Conservation (phyloP, 1,140 invertebrate species). For the Octopus bimaculoides region DNA sequence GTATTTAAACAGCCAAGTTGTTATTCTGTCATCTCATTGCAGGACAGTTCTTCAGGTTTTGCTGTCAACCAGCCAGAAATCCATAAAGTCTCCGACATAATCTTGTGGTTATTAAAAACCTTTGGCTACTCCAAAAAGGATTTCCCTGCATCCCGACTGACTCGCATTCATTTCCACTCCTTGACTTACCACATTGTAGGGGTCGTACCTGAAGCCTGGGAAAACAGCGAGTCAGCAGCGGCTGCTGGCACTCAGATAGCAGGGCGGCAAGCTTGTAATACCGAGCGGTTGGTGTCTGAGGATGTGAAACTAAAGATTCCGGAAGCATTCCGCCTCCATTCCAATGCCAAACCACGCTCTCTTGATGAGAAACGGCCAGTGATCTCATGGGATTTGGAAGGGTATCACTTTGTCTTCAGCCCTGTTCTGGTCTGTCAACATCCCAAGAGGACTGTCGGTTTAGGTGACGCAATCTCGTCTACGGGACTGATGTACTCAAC, state of each 20-base stretch:
- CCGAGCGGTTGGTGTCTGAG: slow-evolving; percentile 38
- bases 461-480: slow-evolving; percentile 60
- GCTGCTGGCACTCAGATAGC: slow-evolving; percentile 58
- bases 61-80: slow-evolving; percentile 41
- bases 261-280: slow-evolving; percentile 57
- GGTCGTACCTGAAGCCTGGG: slow-evolving; percentile 49
- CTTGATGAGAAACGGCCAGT: slow-evolving; percentile 51
- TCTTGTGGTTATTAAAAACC: slow-evolving; percentile 55
- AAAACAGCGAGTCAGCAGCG: slow-evolving; percentile 53
- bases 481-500: slow-evolving; percentile 59
- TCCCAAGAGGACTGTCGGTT: slow-evolving; percentile 58
- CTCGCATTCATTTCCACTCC: slow-evolving; percentile 59
- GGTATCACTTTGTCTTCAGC: slow-evolving; percentile 58
- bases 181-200: slow-evolving; percentile 60
- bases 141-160: slow-evolving; percentile 46
- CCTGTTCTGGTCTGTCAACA: slow-evolving; percentile 60
- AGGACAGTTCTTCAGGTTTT: no score
- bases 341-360: slow-evolving; percentile 41
- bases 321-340: slow-evolving; percentile 50
- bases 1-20: slow-evolving; percentile 33
- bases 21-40: no score
- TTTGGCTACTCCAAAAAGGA: slow-evolving; percentile 51
- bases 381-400: slow-evolving; percentile 52
- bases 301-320: slow-evolving; percentile 53
- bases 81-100: slow-evolving; percentile 57